Conservation (phyloP, 2,113 vertebrate species). For the Echinops telfairi region DNA sequence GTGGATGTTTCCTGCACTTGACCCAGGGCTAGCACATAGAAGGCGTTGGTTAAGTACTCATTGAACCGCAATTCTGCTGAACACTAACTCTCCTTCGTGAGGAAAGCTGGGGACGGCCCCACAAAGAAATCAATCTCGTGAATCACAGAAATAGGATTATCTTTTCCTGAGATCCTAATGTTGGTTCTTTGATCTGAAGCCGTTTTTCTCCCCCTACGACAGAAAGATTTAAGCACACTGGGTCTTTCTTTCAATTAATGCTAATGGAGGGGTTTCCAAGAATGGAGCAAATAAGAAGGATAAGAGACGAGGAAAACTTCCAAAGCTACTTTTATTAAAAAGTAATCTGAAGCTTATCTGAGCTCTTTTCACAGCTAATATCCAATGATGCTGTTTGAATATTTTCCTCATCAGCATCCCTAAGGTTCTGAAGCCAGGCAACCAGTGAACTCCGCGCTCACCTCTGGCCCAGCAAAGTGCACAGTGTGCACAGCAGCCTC, state of each 20-base stretch:
- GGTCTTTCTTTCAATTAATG: constrained; percentile 79
- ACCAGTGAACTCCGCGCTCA: not conserved
- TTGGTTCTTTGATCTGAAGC: constrained; percentile 60
- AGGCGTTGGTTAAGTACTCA: not conserved
- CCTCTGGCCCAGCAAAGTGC: not conserved
- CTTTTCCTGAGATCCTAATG: constrained; percentile 57
- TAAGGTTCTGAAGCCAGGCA: constrained; percentile 14
- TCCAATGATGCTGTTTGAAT: constrained; percentile 63
- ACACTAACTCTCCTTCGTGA: not conserved
- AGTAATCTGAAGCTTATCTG: constrained; percentile 77
- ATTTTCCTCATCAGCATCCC: constrained; percentile 37
- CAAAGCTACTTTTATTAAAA: constrained; percentile 83
- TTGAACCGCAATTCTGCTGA: not conserved
- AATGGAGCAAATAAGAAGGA: constrained; percentile 67
- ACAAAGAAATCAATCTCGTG: constrained; percentile 42
- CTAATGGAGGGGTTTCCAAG: constrained; percentile 75
- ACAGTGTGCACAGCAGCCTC: fast-evolving
- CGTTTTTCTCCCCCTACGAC: constrained; percentile 59
- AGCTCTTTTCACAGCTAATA: constrained; percentile 54
- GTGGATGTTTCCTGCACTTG: not conserved
- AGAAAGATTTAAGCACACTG: constrained; percentile 67
- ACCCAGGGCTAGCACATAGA: not conserved
- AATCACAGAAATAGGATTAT: constrained; percentile 59
- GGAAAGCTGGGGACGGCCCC: not conserved
- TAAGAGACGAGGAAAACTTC: constrained; percentile 68